These are phyloP conservation scores for Clamator glandarius DNA, from an alignment of 2,797 vertebrate species.

Conservation along the genomic window DNA sequence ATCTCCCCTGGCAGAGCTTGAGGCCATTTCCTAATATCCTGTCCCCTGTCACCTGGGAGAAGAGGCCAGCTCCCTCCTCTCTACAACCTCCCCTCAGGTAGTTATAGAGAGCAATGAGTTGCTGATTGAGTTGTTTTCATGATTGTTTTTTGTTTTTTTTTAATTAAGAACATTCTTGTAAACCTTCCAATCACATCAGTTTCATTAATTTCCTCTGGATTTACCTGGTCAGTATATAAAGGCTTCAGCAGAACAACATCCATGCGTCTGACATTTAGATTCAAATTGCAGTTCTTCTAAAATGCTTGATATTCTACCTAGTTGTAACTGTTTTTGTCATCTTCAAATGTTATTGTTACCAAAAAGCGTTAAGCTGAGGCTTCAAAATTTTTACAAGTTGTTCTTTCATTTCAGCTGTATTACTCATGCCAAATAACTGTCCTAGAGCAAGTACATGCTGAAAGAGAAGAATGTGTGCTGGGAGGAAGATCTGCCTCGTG, in stretches of 20 bases:
- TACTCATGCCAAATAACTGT: slow-evolving; percentile 45
- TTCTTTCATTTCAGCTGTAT: slow-evolving; percentile 12
- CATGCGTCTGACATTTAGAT: neutral
- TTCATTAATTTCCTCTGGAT: neutral
- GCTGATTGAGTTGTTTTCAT: neutral
- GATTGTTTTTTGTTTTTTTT: no score
- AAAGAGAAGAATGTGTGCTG: slow-evolving; percentile 43
- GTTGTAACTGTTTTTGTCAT: slow-evolving; percentile 1
- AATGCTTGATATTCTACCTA: neutral
- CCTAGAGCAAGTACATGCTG: slow-evolving; percentile 19
- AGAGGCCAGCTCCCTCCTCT: no score
- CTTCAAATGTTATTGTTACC: neutral
- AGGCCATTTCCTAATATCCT: no score
- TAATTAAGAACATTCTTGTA: neutral
- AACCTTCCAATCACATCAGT: neutral
- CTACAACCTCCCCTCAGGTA: no score
- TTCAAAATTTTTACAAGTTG: slow-evolving; percentile 29
- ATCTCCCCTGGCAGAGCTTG: no score
- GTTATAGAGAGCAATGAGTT: no score
- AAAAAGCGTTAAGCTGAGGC: neutral
- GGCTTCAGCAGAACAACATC: neutral
- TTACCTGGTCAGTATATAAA: neutral
- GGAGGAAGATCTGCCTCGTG: slow-evolving; percentile 18
- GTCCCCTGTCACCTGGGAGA: no score
- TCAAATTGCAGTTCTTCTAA: neutral